Conservation (phyloP, 2,888 invertebrate genomes). For the Scaptomyza reducta region DNA sequence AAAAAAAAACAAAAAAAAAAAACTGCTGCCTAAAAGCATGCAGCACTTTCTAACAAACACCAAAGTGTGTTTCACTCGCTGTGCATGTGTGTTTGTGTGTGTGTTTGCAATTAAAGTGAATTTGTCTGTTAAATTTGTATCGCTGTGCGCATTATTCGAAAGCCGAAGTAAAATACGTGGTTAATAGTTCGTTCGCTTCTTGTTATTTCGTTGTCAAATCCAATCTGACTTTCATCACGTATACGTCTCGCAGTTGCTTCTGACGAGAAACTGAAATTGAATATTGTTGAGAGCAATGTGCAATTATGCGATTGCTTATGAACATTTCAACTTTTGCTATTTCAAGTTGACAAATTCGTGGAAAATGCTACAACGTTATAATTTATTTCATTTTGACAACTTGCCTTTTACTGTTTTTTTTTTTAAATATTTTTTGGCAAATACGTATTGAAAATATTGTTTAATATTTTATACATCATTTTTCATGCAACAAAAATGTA, state of each 20-base stretch:
- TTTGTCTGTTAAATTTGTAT: slow-evolving; percentile 63
- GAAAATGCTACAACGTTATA: too few relatives aligned
- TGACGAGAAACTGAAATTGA: background rate
- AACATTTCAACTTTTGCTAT: background rate
- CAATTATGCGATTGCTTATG: background rate
- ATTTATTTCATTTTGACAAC: background rate
- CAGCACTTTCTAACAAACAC: slow-evolving; percentile 24
- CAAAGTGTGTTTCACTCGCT: slow-evolving; percentile 2
- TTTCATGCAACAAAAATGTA: too few relatives aligned
- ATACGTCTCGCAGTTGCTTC: slow-evolving; percentile 1
- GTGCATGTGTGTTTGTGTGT: background rate
- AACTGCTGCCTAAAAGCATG: slow-evolving; percentile 43
- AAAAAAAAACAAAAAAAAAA: background rate
- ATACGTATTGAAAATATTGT: background rate
- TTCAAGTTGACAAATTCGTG: background rate
- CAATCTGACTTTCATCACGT: slow-evolving; percentile 22
- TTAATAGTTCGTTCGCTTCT: slow-evolving; percentile 11
- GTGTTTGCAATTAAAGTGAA: slow-evolving; percentile 61
- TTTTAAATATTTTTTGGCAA: background rate
- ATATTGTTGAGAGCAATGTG: background rate
- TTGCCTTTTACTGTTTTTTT: background rate
- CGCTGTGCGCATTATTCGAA: slow-evolving; percentile 10
- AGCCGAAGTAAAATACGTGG: background rate
- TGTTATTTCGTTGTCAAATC: slow-evolving; percentile 38
- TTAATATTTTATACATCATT: too few relatives aligned